Base-by-base conservation (phyloP, 2,113 vertebrate genomes). In the Thalassoma bifasciatum region DNA sequence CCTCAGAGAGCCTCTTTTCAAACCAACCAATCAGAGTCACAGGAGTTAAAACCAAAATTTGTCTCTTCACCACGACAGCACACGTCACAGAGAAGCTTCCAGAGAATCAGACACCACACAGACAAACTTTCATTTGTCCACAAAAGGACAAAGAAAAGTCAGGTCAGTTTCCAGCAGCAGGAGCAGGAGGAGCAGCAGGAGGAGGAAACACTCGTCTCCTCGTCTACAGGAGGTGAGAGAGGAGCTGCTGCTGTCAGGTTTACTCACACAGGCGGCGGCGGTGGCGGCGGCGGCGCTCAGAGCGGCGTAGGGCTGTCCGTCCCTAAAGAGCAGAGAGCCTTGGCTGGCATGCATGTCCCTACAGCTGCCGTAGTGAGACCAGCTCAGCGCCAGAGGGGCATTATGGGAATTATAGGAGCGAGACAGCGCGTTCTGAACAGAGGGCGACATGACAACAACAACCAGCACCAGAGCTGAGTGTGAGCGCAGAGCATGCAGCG, bases 181-280 rank as follows among this genome's bases (percentile, higher is more conserved):
- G 51, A 53, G 50, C 46, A 79, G 56, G 56, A 62, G 72, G 86
- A 89, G 36, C 14, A n/a, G 66, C 47, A 53, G 50, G 50, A 79
- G 56, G 56, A 62, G 72, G 86, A 89, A 86, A 65, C 52, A 77
- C 65, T 50, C 66, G 79, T 84, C 59, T 70, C 19, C 14, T 77
- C 50, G 63, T 80, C 21, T 62, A 74, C 44, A 58, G 68, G 84
- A 87, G 73, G 80, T 77, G 80, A 88, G 82, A 84, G 76, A 87
- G 88, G 90, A 87, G 79, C 47, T 30, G 17, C 71, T n/a, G n/a
- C n/a, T n/a, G 44, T 72, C 8, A 42, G 21, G 67, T 64, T 66
- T 98, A 98, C 98, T 99, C 96, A 99, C 97, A 92, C 94, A 95
- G 92, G 94, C n/a, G n/a, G n/a, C n/a, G n/a, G n/a, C n/a, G n/a